A percentile compares a stretch with the other conserved stretches of the same genome.
phyloP scores from a whole-genome alignment of 2,797 vertebrate species.

The Serranus cabrilla region DNA sequence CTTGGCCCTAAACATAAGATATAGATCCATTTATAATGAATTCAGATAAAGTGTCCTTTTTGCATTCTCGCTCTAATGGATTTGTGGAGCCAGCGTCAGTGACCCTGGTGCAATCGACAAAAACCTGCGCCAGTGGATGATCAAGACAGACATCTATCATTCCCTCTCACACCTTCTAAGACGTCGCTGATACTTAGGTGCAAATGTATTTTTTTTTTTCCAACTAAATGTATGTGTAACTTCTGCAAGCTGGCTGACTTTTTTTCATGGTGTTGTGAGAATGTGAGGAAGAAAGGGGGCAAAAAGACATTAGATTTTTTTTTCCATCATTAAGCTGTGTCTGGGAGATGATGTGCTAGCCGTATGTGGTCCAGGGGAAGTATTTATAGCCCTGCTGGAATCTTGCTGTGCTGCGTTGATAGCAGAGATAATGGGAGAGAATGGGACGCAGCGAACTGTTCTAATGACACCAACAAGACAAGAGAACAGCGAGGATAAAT shows the following conservation, averaged over 20 bases:
- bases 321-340: slow-evolving; percentile 94
- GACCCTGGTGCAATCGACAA: slow-evolving; percentile 87
- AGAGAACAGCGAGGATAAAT: slow-evolving; percentile 98
- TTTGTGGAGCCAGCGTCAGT: slow-evolving; percentile 81
- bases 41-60: slow-evolving; percentile 89
- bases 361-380: slow-evolving; percentile 93
- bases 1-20: slow-evolving; percentile 90
- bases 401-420: slow-evolving; percentile 96
- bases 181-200: slow-evolving; percentile 67
- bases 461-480: slow-evolving; percentile 96
- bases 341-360: slow-evolving; percentile 95
- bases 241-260: slow-evolving; percentile 74
- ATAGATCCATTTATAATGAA: slow-evolving; percentile 90
- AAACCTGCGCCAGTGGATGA: slow-evolving; percentile 78
- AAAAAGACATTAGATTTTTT: slow-evolving; percentile 88
- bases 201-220: slow-evolving; percentile 63
- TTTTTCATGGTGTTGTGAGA: slow-evolving; percentile 78
- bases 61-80: slow-evolving; percentile 86
- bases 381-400: slow-evolving; percentile 96
- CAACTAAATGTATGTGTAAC: slow-evolving; percentile 77
- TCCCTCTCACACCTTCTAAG: slow-evolving; percentile 81
- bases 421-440: slow-evolving; percentile 96
- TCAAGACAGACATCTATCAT: slow-evolving; percentile 85
- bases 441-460: slow-evolving; percentile 95
- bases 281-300: slow-evolving; percentile 75